Conservation (phyloP, 2,797 vertebrate genomes). For the Gallinago nigripennis region DNA sequence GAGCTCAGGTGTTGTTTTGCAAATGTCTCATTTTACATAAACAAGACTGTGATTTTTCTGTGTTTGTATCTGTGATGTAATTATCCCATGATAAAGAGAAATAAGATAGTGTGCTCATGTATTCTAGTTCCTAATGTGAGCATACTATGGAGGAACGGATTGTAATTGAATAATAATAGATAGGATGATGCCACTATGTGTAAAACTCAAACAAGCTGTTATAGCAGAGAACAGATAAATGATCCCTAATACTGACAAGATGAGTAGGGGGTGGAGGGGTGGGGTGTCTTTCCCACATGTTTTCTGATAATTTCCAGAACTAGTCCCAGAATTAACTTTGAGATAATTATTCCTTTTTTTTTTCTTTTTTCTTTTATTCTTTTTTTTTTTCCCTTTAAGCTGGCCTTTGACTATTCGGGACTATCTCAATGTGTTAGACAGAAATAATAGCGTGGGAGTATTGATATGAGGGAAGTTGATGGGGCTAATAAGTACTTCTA, state of each 20-base stretch:
- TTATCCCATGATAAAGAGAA: neutral
- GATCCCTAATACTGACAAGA: neutral
- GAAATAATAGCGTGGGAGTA: neutral
- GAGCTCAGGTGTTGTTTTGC: neutral
- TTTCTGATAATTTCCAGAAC: neutral
- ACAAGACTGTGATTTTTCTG: neutral
- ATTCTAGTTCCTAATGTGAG: neutral
- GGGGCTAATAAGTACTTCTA: slow-evolving; percentile 19
- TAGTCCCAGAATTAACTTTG: neutral
- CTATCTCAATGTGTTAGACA: neutral
- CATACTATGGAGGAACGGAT: neutral
- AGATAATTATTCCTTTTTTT: neutral
- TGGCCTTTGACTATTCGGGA: neutral
- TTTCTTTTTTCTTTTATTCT: too few species aligned
- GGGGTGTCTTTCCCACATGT: neutral
- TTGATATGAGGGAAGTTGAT: slow-evolving; percentile 16
- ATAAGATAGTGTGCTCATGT: neutral
- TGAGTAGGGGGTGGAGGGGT: neutral
- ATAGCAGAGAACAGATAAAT: neutral
- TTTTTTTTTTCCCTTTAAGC: neutral
- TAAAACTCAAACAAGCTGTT: neutral
- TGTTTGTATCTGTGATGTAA: neutral
- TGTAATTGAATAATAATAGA: neutral
- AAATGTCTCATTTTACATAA: neutral
- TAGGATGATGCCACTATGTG: neutral